Base-by-base conservation (phyloP, 2,888 invertebrate species). In the Orthonychiurus folsomi region DNA sequence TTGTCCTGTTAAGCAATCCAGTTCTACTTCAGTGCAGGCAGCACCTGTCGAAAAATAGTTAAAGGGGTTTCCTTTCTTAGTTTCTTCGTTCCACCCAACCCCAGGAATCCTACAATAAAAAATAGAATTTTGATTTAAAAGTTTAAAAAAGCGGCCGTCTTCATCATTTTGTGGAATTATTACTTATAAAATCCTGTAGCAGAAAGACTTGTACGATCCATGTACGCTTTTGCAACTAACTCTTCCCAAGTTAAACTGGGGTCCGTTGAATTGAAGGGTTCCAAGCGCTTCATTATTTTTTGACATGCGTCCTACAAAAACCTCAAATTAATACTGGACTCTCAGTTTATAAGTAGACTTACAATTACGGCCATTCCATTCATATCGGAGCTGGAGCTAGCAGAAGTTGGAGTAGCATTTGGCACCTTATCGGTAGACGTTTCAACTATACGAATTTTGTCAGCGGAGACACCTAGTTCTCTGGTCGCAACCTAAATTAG, bases 1-100 rank as follows among this genome's bases (percentile, higher is more conserved):
- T 75, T 94, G 93, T 9, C 95, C 95, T 23, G 93, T 94, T 1
- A 95, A 80, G 72, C 93, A 93, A 78, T 96, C 95, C 20, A 96
- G 85, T 81, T 94, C 94, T 1, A 95, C 93, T 76, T 91, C 89
- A 0, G 89, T 85, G 71, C 88, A 87, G 3, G 89, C 91, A 0
- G 84, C 88, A 0, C 94, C 95, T 75, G 83, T 90, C 0, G 92
- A 89, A 74, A 82, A 93, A 75, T 96, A 96, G 74, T 85, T 86
- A 74, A 87, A 93, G 0, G 69, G 69, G 56, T 60, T 65, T 48
- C 69, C 69, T n/a, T 50, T 20, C 15, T 53, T 26, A 25, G 60
- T 53, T 37, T 37, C 23, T 15, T 63, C 60, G 59, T 69, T 66
- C 68, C 69, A 71, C 0, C 68, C 69, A 60, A 71, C 66, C 23